Conservation (phyloP, 1,140 invertebrate genomes). For the Lucilia cuprina region DNA sequence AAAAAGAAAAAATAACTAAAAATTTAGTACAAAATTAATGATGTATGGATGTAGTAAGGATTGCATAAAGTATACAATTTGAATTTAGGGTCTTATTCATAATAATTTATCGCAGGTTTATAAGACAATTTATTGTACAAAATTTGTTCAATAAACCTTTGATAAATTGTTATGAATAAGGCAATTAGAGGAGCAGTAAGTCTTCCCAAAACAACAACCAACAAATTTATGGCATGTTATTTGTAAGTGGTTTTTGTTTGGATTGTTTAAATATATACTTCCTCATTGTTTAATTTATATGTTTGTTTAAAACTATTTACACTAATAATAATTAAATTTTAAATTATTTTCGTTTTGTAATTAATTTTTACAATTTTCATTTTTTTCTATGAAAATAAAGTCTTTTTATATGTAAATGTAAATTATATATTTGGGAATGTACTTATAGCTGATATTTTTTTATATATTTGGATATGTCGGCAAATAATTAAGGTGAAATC, state of each 20-base stretch:
- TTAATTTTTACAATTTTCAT: too few species aligned
- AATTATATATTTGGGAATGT: too few species aligned
- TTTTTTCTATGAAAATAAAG: too few species aligned
- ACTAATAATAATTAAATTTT: too few species aligned
- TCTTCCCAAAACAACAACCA: not conserved
- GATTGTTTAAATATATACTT: not conserved
- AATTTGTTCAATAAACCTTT: too few species aligned
- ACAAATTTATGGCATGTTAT: not conserved
- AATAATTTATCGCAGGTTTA: too few species aligned
- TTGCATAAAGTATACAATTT: not conserved
- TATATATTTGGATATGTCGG: not conserved
- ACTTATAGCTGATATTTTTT: not conserved
- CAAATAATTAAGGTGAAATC: not conserved
- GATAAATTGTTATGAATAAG: too few species aligned
- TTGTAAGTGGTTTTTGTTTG: not conserved
- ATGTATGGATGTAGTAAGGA: not conserved
- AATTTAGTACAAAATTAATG: not conserved
- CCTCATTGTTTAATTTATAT: not conserved
- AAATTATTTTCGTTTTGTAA: too few species aligned
- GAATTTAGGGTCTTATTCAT: too few species aligned
- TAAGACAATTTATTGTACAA: too few species aligned
- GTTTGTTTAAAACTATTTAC: not conserved
- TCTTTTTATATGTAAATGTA: too few species aligned
- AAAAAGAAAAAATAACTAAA: not conserved
- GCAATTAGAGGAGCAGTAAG: too few species aligned